These are phyloP conservation scores for Pocillopora grandis DNA, from an alignment of 92 coral and sea anemone genomes.

Conservation along the genomic window DNA sequence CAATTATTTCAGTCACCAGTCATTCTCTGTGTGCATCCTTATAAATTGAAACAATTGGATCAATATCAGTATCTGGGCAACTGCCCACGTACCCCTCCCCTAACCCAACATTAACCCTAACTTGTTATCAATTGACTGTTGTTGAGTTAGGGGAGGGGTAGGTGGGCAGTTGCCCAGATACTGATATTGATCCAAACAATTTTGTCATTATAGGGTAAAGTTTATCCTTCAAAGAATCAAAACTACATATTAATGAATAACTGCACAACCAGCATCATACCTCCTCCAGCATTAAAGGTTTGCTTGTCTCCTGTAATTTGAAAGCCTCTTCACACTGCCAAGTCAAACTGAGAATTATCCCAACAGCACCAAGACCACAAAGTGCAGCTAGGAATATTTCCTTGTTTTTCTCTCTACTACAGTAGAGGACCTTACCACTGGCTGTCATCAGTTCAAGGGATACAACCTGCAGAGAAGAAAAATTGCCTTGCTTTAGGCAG, in stretches of 20 bases:
- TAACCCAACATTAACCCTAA: too few relatives aligned
- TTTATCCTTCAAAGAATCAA: too few relatives aligned
- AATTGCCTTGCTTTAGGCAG: not conserved
- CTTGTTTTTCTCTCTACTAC: conserved; percentile 69
- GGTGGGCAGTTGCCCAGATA: too few relatives aligned
- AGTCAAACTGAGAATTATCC: conserved; percentile 80
- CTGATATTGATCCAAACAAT: too few relatives aligned
- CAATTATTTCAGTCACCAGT: too few relatives aligned
- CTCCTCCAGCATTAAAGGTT: conserved; percentile 69
- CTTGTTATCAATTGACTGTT: too few relatives aligned
- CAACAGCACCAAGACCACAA: conserved; percentile 90
- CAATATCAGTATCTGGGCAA: too few relatives aligned
- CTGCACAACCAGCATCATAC: conserved; percentile 13
- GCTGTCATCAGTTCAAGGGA: conserved; percentile 77
- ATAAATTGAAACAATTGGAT: too few relatives aligned
- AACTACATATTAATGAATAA: not conserved
- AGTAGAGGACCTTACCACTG: conserved; percentile 69
- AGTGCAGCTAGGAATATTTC: conserved; percentile 75
- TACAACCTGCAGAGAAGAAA: conserved; percentile 60
- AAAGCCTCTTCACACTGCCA: conserved; percentile 94
- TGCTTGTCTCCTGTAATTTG: conserved; percentile 55
- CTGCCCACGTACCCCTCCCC: too few relatives aligned
- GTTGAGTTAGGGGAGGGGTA: too few relatives aligned
- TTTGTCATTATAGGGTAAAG: too few relatives aligned
- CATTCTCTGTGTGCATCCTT: too few relatives aligned